A percentile compares a stretch with the other conserved stretches of the same genome.
phyloP scores from a whole-genome alignment of 2,888 invertebrate species.

The Serrognathus titanus region DNA sequence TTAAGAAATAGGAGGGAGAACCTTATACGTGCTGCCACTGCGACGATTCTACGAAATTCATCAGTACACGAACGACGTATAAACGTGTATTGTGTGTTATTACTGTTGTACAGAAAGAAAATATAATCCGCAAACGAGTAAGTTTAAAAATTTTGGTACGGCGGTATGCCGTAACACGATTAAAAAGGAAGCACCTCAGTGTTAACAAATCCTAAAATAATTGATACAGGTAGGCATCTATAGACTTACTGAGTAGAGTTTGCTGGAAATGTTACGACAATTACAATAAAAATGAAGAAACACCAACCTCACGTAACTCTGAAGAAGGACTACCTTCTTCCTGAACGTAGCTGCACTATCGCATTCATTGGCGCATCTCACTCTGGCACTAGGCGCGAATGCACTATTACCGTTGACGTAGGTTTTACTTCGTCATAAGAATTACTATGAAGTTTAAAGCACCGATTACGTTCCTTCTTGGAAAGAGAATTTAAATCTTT shows the following conservation, averaged over 20 bases:
- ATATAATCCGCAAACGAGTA: no score
- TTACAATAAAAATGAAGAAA: conserved; percentile 35
- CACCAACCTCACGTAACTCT: neutral
- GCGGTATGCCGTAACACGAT: neutral
- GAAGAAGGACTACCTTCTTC: conserved; percentile 11
- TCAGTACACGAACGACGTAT: conserved; percentile 3
- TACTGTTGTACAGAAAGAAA: no score
- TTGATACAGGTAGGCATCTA: conserved; percentile 33
- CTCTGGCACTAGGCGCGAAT: conserved; percentile 10
- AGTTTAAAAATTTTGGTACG: neutral
- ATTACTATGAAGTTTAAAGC: conserved; percentile 10
- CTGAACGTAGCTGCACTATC: conserved; percentile 12
- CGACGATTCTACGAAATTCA: conserved; percentile 13
- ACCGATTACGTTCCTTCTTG: conserved; percentile 6
- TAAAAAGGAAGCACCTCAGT: neutral
- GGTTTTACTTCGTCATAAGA: conserved; percentile 3
- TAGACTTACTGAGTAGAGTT: conserved; percentile 17
- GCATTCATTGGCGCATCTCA: conserved; percentile 12
- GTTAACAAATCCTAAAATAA: conserved; percentile 15
- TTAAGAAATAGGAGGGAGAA: conserved; percentile 9
- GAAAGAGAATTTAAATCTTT: conserved; percentile 7
- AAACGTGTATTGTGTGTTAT: neutral
- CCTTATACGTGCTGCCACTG: conserved; percentile 18
- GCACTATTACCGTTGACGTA: conserved; percentile 8
- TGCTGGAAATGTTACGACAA: conserved; percentile 20